Percentiles rank a stretch among this genome's conserved stretches.
Evolutionary conservation across 2,888 invertebrate genomes (phyloP).

Genomic region (Brachyptera putata): DNA sequence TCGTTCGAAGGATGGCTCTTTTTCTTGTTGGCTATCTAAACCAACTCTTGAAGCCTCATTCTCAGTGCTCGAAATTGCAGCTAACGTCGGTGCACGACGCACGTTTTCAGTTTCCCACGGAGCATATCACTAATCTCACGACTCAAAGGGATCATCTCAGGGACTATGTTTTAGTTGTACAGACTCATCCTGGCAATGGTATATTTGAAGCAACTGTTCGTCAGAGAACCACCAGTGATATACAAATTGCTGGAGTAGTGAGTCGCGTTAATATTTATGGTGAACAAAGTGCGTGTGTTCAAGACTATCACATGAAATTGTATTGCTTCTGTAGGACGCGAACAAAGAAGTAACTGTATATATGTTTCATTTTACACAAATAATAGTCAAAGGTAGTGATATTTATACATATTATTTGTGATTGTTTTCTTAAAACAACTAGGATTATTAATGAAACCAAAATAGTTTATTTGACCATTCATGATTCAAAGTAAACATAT

Average conservation of each 20-base stretch:
- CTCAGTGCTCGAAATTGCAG: constrained; percentile 61
- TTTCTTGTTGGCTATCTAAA: constrained; percentile 65
- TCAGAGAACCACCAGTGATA: constrained; percentile 39
- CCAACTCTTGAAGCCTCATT: constrained; percentile 53
- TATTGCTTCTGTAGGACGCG: constrained; percentile 45
- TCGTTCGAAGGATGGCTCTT: constrained; percentile 56
- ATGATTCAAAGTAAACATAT: too few species aligned
- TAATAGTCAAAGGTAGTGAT: too few species aligned
- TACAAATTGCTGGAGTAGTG: constrained; percentile 58
- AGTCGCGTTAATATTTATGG: constrained; percentile 46
- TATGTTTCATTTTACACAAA: too few species aligned
- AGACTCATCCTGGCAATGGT: constrained; percentile 63
- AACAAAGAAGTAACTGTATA: too few species aligned
- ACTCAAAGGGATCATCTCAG: constrained; percentile 40
- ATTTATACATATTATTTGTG: too few species aligned
- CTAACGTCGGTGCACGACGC: constrained; percentile 62
- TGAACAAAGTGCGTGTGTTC: constrained; percentile 43
- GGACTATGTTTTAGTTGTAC: constrained; percentile 60
- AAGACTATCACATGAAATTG: constrained; percentile 39
- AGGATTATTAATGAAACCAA: too few species aligned
- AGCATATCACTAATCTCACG: constrained; percentile 8
- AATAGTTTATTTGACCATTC: too few species aligned
- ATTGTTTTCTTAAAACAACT: too few species aligned
- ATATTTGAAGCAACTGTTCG: constrained; percentile 77
- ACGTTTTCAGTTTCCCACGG: constrained; percentile 46